A percentile compares a stretch with the other conserved stretches of the same genome.
These are phyloP conservation scores for Dromius quadrimaculatus DNA, from an alignment of 2,888 invertebrate species.

Conservation along the genomic window DNA sequence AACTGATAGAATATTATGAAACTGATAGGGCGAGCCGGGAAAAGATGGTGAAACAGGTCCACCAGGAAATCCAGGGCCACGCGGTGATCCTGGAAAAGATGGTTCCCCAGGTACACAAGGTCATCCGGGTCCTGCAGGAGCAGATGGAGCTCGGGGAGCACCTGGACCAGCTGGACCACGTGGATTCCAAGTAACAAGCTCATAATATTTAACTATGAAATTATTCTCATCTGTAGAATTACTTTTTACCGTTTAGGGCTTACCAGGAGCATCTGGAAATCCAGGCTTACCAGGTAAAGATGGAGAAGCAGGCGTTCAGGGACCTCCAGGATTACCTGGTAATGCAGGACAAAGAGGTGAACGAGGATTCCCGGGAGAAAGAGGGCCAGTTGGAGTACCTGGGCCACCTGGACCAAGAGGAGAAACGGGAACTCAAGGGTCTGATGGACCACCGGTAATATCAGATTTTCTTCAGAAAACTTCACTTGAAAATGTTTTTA, in stretches of 20 bases:
- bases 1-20: too few species aligned
- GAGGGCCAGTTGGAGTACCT: constrained; percentile 77
- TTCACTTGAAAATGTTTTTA: too few species aligned
- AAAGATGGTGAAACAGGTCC: constrained; percentile 84
- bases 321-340: constrained; percentile 72
- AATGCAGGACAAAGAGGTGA: constrained; percentile 71
- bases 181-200: constrained; percentile 78
- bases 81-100: constrained; percentile 84
- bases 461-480: too few species aligned
- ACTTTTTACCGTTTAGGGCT: constrained; percentile 12
- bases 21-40: constrained; percentile 78
- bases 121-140: constrained; percentile 78
- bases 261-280: constrained; percentile 70
- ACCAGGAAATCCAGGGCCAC: constrained; percentile 80
- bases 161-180: constrained; percentile 82
- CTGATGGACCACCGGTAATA: constrained; percentile 78
- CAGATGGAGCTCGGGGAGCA: constrained; percentile 81
- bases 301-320: constrained; percentile 80
- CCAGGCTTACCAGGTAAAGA: constrained; percentile 85
- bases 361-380: constrained; percentile 80
- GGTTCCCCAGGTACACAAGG: constrained; percentile 83
- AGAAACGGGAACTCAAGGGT: constrained; percentile 75
- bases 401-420: constrained; percentile 77
- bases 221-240: too few species aligned
- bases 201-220: background rate